phyloP scores from a whole-genome alignment of 1,140 invertebrate species.

The Drosophila varians region DNA sequence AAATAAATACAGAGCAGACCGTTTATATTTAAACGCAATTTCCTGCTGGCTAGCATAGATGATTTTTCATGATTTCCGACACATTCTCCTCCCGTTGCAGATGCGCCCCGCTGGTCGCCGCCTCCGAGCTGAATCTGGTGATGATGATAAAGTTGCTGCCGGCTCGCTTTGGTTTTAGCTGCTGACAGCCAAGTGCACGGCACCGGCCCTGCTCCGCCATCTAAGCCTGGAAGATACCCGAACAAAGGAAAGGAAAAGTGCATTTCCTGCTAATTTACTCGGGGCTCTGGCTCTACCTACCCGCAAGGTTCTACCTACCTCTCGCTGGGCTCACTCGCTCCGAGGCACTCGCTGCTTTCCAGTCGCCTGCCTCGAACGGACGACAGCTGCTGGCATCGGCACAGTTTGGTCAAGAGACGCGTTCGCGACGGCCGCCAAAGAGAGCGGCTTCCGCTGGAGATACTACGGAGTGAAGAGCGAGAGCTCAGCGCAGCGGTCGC shows the following conservation, averaged over 20 bases:
- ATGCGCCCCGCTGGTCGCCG: constrained; percentile 66
- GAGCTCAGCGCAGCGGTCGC: constrained; percentile 6
- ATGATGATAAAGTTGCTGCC: constrained; percentile 67
- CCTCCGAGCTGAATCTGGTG: constrained; percentile 32
- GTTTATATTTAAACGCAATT: constrained; percentile 72
- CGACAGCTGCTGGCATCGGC: constrained; percentile 16
- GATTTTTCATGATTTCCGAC: constrained; percentile 72
- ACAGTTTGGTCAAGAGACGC: constrained; percentile 46
- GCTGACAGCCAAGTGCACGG: constrained; percentile 72
- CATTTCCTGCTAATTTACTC: constrained; percentile 71
- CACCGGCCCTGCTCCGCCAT: not conserved
- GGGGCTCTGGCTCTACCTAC: constrained; percentile 27
- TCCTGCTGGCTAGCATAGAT: constrained; percentile 71
- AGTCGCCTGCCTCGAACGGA: not conserved
- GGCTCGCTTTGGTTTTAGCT: constrained; percentile 46
- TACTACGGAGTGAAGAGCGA: not conserved
- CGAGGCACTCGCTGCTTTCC: constrained; percentile 7
- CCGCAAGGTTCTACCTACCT: constrained; percentile 25
- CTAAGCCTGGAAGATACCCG: constrained; percentile 8
- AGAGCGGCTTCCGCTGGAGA: constrained; percentile 12
- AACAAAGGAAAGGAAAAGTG: constrained; percentile 54
- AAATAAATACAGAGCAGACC: constrained; percentile 51
- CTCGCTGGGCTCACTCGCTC: constrained; percentile 13
- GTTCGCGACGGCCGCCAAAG: constrained; percentile 36
- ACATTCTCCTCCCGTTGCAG: constrained; percentile 53